Conservation (phyloP, 1,140 invertebrate genomes). For the Branchinecta lindahli region DNA sequence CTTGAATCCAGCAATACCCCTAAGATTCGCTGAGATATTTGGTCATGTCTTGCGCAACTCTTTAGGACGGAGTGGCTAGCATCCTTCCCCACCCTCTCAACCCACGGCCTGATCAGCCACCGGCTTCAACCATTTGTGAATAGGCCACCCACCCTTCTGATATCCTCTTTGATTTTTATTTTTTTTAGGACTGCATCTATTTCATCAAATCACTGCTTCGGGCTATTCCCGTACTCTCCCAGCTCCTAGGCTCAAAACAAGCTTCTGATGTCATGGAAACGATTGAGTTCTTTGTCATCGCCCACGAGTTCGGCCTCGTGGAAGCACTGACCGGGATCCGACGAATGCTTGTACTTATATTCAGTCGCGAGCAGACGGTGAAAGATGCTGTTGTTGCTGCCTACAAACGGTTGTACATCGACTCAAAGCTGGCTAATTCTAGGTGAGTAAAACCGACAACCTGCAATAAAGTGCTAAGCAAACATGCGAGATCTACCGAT, state of each 20-base stretch:
- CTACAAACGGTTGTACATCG: constrained; percentile 46
- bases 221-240: constrained; percentile 50
- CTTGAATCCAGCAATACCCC: no score
- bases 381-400: constrained; percentile 44
- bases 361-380: constrained; percentile 46
- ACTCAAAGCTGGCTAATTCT: neutral
- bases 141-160: no score
- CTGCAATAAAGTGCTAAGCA: no score
- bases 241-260: constrained; percentile 54
- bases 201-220: constrained; percentile 50
- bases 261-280: constrained; percentile 63
- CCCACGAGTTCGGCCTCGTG: constrained; percentile 56
- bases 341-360: constrained; percentile 58
- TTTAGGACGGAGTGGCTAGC: no score
- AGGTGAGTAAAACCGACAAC: neutral
- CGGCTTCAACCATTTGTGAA: no score
- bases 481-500: no score
- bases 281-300: constrained; percentile 63
- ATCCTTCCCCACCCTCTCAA: no score
- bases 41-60: no score
- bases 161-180: constrained; percentile 16
- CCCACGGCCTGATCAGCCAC: no score
- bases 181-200: constrained; percentile 41
- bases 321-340: constrained; percentile 51
- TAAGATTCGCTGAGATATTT: no score